Base-by-base conservation (phyloP, 2,888 invertebrate species). In the Melieria picta region DNA sequence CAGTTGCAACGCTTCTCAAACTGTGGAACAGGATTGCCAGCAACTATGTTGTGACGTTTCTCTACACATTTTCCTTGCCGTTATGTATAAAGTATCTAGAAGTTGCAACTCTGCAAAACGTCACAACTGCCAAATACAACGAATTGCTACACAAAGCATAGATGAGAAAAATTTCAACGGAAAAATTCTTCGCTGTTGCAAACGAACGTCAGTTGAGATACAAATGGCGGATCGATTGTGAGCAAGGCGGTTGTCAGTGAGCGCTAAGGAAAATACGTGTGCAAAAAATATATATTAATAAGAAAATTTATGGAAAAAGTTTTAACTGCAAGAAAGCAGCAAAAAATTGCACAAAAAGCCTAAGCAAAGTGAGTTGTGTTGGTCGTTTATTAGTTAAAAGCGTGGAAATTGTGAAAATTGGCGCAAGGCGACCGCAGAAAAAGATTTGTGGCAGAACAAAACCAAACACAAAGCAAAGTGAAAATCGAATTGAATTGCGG, bases 141-240 rank as follows among this genome's bases (percentile, higher is more conserved):
- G 46, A 69, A 42, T 30, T 9, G 5, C 3, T 0, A 7, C 58
- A 13, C 13, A 61, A 47, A 69, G 13, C 13, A 46, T n/a, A 69
- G 16, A 47, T 6, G 10, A 7, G 7, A 16, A 61, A 61, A 66
- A 42, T 52, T 43, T 52, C 7, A 52, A 11, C 5, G 48, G 50
- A 13, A 67, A 10, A 46, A 63, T 57, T 57, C 13, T 61, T n/a
- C 9, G 62, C 56, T 42, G 55, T 63, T 68, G 45, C n/a, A 16
- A 62, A 46, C 30, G 56, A 69, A 69, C 56, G 69, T 69, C 69
- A 69, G 69, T 69, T 69, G 69, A 69, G 69, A 63, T 62, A 69
- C 55, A 69, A 69, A 69, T 69, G 69, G 69, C 69, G 69, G 63
- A 69, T 69, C 69, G 63, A 69, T 69, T 69, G 57, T 48, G n/a